Conservation (phyloP, 2,113 vertebrate genomes). For the Hippocampus barbouri region DNA sequence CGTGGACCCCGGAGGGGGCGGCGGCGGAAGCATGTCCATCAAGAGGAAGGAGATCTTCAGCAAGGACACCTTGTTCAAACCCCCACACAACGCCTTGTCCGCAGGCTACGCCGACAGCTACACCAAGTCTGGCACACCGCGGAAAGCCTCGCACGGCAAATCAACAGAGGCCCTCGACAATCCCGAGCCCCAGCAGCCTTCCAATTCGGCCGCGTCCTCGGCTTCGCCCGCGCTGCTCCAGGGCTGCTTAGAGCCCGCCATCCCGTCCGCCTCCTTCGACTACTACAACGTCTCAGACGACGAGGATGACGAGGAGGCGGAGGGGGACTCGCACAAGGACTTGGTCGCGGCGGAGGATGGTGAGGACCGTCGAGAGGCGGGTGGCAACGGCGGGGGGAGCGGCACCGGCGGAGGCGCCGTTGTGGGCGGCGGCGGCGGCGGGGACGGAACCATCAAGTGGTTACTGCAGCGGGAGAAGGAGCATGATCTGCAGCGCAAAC, state of each 20-base stretch:
- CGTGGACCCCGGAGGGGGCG: conserved; percentile 79
- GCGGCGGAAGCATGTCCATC: conserved; percentile 75
- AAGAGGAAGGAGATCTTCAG: conserved; percentile 99
- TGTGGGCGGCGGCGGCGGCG: conserved; percentile 69
- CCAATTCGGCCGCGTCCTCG: conserved; percentile 79
- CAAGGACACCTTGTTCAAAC: conserved; percentile 98
- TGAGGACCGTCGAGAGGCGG: conserved; percentile 78
- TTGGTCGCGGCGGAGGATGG: conserved; percentile 74
- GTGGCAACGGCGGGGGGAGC: conserved; percentile 72
- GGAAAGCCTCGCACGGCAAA: conserved; percentile 89
- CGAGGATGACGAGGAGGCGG: conserved; percentile 82
- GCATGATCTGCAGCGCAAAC: conserved; percentile 90
- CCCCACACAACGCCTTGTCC: conserved; percentile 89
- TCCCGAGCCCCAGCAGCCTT: conserved; percentile 88
- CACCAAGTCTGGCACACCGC: conserved; percentile 88
- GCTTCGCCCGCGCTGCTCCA: conserved; percentile 77
- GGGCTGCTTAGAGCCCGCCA: conserved; percentile 78
- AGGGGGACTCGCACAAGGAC: conserved; percentile 83
- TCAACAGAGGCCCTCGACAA: conserved; percentile 85
- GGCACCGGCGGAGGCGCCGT: conserved; percentile 86
- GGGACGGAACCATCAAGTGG: conserved; percentile 96
- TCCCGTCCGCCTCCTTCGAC: conserved; percentile 85
- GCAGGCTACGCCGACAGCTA: conserved; percentile 84
- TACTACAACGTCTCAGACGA: conserved; percentile 98
- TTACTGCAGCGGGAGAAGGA: conserved; percentile 94